Percentiles rank a stretch among this genome's conserved stretches.
phyloP scores from a whole-genome alignment of 2,888 invertebrate genomes.

The Trichacis sp. region DNA sequence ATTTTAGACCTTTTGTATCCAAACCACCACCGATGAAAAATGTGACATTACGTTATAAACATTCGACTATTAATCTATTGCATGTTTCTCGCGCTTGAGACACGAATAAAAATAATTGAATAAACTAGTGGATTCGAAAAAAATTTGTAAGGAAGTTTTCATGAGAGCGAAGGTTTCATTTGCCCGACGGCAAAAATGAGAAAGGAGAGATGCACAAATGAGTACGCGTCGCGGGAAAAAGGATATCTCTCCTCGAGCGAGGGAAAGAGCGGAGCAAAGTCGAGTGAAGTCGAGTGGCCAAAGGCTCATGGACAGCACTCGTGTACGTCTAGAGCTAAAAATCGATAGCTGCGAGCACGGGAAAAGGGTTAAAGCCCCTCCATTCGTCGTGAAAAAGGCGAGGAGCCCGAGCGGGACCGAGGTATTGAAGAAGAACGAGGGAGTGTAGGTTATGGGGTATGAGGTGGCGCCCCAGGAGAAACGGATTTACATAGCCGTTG shows the following conservation, averaged over 20 bases:
- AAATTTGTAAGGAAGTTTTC: too few species aligned
- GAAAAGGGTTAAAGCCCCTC: constrained; percentile 66
- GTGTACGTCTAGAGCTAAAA: constrained; percentile 63
- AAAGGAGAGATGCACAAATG: constrained; percentile 21
- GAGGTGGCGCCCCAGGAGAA: constrained; percentile 41
- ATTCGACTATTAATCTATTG: too few species aligned
- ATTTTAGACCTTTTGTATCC: too few species aligned
- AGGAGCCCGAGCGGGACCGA: constrained; percentile 47
- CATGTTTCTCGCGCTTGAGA: too few species aligned
- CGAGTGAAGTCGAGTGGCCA: constrained; percentile 62
- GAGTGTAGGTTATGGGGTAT: constrained; percentile 31
- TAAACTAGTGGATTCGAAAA: too few species aligned
- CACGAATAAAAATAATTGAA: too few species aligned
- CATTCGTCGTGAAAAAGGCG: constrained; percentile 47
- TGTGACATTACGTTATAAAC: too few species aligned
- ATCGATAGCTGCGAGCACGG: constrained; percentile 62
- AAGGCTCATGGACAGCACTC: constrained; percentile 55
- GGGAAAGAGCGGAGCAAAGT: constrained; percentile 50
- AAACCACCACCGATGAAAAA: too few species aligned
- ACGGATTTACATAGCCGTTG: constrained; percentile 48
- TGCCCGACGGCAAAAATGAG: too few species aligned
- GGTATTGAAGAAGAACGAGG: constrained; percentile 26
- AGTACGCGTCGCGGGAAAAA: constrained; percentile 36
- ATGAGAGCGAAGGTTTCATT: too few species aligned
- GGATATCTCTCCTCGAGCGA: constrained; percentile 37